A percentile compares a stretch with the other conserved stretches of the same genome.
Conservation (phyloP, 2,888 invertebrate species). For the Drosophila mayaguana region DNA sequence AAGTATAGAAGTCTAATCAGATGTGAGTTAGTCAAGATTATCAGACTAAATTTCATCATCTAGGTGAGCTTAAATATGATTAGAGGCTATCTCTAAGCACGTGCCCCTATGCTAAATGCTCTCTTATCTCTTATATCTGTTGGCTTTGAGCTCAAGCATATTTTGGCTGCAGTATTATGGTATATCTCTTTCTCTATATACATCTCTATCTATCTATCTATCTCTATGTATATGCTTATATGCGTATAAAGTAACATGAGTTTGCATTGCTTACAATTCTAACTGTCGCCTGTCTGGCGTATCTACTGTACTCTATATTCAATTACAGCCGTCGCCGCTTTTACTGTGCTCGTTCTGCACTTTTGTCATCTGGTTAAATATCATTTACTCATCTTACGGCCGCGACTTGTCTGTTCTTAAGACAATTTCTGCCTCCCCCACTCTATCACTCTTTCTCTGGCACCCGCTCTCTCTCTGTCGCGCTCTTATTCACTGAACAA, state of each 20-base stretch:
- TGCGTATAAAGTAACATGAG: background rate
- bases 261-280: background rate
- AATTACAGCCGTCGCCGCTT: slow-evolving; percentile 34
- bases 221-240: background rate
- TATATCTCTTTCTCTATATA: background rate
- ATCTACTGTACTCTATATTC: slow-evolving; percentile 25
- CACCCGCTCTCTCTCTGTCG: background rate
- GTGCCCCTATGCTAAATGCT: background rate
- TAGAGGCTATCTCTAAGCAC: background rate
- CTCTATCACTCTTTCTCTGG: slow-evolving; percentile 2
- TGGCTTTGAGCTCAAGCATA: background rate
- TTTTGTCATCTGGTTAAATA: slow-evolving; percentile 45
- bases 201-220: too few relatives aligned
- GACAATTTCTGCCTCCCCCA: background rate
- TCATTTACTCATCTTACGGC: slow-evolving; percentile 44
- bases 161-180: background rate
- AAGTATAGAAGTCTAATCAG: background rate
- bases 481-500: slow-evolving; percentile 55
- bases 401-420: slow-evolving; percentile 22
- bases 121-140: background rate
- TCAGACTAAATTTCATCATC: background rate
- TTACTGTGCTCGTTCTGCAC: slow-evolving; percentile 43
- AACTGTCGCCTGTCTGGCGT: slow-evolving; percentile 3
- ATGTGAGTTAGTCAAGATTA: background rate
- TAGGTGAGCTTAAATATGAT: background rate